Conservation (phyloP, 2,113 vertebrate genomes). For the Strix uralensis region DNA sequence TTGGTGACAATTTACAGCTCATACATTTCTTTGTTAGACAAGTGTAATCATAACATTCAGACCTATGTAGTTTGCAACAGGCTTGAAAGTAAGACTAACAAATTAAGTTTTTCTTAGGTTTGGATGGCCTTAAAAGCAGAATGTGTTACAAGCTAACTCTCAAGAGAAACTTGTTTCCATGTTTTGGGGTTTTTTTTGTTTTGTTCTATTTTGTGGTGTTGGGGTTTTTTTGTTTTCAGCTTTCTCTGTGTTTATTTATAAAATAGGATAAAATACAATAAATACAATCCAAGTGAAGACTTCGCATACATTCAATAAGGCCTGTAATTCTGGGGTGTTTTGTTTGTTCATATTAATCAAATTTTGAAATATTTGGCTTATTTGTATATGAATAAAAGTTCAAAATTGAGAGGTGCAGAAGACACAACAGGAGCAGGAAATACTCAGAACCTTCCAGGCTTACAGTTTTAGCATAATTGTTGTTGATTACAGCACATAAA, state of each 20-base stretch:
- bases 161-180: neutral
- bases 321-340: neutral
- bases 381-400: neutral
- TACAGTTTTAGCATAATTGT: neutral
- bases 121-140: neutral
- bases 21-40: neutral
- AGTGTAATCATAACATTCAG: neutral
- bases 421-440: neutral
- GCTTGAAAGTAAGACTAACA: neutral
- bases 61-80: neutral
- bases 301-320: fast-evolving
- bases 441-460: neutral
- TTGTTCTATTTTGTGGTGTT: neutral
- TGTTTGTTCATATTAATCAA: neutral
- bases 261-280: neutral
- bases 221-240: neutral
- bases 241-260: neutral
- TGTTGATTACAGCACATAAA: neutral
- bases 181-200: neutral
- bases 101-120: neutral
- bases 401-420: neutral
- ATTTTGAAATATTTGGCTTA: neutral
- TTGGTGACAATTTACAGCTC: neutral
- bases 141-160: neutral
- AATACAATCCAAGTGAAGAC: neutral